Conservation (phyloP, 2,888 invertebrate species). For the Mongoloraphidia duomilia region DNA sequence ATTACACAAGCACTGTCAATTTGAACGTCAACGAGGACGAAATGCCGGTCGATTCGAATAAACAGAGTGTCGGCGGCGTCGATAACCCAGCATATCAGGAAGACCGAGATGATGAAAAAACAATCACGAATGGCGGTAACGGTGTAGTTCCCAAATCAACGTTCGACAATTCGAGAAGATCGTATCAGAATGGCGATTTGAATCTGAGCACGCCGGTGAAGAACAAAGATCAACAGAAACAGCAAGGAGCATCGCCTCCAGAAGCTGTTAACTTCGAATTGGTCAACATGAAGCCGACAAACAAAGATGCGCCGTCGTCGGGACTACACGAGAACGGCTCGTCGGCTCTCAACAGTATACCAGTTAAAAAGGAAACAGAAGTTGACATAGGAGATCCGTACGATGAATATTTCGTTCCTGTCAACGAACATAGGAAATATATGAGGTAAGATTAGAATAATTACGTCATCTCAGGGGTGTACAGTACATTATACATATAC, state of each 20-base stretch:
- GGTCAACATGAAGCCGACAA: constrained; percentile 52
- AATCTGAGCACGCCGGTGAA: constrained; percentile 17
- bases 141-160: constrained; percentile 20
- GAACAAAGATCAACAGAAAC: too few relatives aligned
- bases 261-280: constrained; percentile 71
- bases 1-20: constrained; percentile 28
- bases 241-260: constrained; percentile 17
- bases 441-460: constrained; percentile 46
- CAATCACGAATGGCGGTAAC: constrained; percentile 10
- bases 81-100: constrained; percentile 31
- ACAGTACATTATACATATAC: neutral
- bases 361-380: constrained; percentile 49
- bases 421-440: constrained; percentile 71
- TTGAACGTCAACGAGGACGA: constrained; percentile 26
- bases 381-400: constrained; percentile 55
- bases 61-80: constrained; percentile 27
- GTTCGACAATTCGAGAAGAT: constrained; percentile 23
- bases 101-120: constrained; percentile 31
- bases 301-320: constrained; percentile 35
- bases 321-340: constrained; percentile 22
- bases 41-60: constrained; percentile 9
- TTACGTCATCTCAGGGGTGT: neutral
- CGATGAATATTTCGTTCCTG: constrained; percentile 74
- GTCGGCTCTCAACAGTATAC: constrained; percentile 30
- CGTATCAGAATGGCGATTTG: constrained; percentile 24